phyloP scores from a whole-genome alignment of 1,140 invertebrate species.

The Episyrphus balteatus region DNA sequence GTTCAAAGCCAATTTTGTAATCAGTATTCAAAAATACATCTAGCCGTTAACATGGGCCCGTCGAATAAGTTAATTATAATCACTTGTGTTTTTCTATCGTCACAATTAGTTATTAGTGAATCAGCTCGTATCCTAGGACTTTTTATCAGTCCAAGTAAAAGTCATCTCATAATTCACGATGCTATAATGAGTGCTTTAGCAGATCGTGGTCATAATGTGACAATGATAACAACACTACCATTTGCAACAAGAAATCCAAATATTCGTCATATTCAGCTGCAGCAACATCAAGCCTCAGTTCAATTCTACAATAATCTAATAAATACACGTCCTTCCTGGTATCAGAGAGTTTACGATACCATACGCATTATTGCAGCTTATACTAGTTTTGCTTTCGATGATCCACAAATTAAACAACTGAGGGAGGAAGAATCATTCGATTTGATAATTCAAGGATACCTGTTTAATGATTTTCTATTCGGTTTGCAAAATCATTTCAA shows the following conservation, averaged over 20 bases:
- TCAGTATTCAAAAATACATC: too few species aligned
- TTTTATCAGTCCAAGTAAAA: slow-evolving; percentile 13
- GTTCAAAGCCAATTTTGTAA: too few species aligned
- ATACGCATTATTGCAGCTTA: not conserved
- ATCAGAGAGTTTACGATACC: not conserved
- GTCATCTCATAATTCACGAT: slow-evolving; percentile 14
- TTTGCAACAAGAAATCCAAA: too few species aligned
- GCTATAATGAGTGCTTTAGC: slow-evolving; percentile 12
- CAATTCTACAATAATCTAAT: not conserved
- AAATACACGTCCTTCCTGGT: not conserved
- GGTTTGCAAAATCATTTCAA: slow-evolving; percentile 11
- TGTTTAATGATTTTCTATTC: slow-evolving; percentile 9
- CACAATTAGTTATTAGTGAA: too few species aligned
- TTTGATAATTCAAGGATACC: slow-evolving; percentile 9
- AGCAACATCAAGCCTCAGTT: too few species aligned
- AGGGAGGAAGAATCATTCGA: slow-evolving; percentile 7
- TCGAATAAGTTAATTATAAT: too few species aligned
- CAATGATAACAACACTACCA: slow-evolving; percentile 8
- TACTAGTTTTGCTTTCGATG: not conserved
- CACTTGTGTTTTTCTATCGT: too few species aligned
- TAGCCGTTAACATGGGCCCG: too few species aligned
- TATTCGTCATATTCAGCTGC: too few species aligned
- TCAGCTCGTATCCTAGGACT: slow-evolving; percentile 8
- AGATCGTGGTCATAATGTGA: slow-evolving; percentile 19
- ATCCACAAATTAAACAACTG: slow-evolving; percentile 1